A percentile compares a stretch with the other conserved stretches of the same genome.
Conservation (phyloP, 1,140 invertebrate genomes). For the Triops cancriformis region DNA sequence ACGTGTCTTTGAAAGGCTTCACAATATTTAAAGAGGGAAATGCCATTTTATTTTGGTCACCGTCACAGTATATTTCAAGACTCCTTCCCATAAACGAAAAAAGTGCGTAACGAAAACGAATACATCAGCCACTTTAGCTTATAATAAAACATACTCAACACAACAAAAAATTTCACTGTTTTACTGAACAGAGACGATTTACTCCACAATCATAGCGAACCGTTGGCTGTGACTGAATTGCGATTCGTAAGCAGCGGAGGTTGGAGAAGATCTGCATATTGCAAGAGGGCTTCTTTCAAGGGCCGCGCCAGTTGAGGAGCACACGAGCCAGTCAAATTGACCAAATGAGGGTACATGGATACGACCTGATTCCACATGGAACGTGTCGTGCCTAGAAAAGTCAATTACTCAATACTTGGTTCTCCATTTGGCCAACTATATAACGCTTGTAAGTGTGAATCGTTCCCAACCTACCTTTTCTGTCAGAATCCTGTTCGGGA, state of each 20-base stretch:
- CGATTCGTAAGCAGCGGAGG: conserved; percentile 44
- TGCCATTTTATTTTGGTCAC: not conserved
- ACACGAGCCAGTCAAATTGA: conserved; percentile 71
- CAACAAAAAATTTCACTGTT: not conserved
- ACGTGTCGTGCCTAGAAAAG: not conserved
- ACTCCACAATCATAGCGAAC: not conserved
- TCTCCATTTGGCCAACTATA: conserved; percentile 29
- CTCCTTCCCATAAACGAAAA: not conserved
- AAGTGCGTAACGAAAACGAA: not conserved
- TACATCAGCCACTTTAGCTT: not conserved
- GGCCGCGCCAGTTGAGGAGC: conserved; percentile 70
- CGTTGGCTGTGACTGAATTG: not conserved
- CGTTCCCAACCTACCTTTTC: conserved; percentile 4
- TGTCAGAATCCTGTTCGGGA: conserved; percentile 41
- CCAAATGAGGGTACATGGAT: conserved; percentile 77
- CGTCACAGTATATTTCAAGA: conserved; percentile 5
- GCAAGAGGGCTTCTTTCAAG: conserved; percentile 72
- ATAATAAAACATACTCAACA: conserved; percentile 8
- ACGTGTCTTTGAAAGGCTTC: not conserved
- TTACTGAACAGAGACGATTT: not conserved
- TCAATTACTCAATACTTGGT: conserved; percentile 46
- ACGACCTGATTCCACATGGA: conserved; percentile 89
- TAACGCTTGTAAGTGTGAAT: conserved; percentile 15
- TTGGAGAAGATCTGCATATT: conserved; percentile 76
- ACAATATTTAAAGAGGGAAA: not conserved